Conservation (phyloP, 2,797 vertebrate genomes). For the Acipenser oxyrinchus region DNA sequence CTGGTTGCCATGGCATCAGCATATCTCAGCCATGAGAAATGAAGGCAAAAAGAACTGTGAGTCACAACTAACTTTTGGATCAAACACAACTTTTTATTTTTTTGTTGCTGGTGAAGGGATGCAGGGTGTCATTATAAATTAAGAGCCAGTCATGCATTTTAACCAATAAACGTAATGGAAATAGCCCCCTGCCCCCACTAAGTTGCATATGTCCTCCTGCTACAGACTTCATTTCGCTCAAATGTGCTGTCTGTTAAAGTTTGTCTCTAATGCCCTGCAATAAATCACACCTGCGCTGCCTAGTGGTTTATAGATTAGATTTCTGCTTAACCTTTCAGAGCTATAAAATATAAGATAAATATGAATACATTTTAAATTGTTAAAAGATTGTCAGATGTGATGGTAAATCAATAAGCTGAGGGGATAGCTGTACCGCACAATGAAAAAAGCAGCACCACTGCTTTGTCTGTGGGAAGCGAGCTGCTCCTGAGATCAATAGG, state of each 20-base stretch:
- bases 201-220: too few species aligned
- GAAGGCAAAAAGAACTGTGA: neutral
- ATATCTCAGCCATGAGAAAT: neutral
- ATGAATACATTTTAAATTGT: neutral
- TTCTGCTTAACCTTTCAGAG: neutral
- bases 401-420: neutral
- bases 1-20: neutral
- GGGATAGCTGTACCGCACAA: neutral
- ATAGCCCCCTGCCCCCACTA: too few species aligned
- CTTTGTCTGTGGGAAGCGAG: neutral
- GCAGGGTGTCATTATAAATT: neutral
- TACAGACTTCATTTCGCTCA: too few species aligned
- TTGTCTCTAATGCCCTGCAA: neutral
- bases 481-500: conserved; percentile 27
- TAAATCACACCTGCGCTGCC: neutral
- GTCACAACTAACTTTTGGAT: neutral
- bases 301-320: neutral
- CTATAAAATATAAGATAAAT: neutral
- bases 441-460: neutral
- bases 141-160: neutral
- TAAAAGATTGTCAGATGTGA: conserved; percentile 4
- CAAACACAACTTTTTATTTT: neutral
- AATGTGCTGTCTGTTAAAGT: too few species aligned
- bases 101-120: neutral
- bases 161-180: too few species aligned